These are phyloP conservation scores for Drosophila paramelanica DNA, from an alignment of 2,888 invertebrate species.

Conservation along the genomic window DNA sequence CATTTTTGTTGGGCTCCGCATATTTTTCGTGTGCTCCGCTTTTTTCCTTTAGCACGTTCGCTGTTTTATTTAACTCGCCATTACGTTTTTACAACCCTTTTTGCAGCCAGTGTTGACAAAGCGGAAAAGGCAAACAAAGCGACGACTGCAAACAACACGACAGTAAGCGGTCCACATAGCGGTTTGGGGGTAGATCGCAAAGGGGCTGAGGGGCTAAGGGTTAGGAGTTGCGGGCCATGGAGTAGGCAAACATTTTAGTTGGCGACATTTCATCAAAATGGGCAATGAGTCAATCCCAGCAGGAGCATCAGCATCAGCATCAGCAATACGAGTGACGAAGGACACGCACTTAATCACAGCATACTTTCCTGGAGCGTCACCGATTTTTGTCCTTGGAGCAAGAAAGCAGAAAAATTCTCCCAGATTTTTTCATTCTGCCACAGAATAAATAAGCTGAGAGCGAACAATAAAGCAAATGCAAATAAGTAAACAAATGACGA, in stretches of 20 bases:
- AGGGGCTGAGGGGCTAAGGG: not conserved
- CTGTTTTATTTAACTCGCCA: slow-evolving; percentile 80
- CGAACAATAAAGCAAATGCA: slow-evolving; percentile 60
- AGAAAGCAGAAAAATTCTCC: not conserved
- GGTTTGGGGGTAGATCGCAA: too few relatives aligned
- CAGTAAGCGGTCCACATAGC: slow-evolving; percentile 21
- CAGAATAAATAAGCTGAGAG: slow-evolving; percentile 56
- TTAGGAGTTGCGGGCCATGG: not conserved
- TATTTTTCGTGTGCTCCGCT: slow-evolving; percentile 50
- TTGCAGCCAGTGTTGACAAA: slow-evolving; percentile 68
- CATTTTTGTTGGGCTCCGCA: slow-evolving; percentile 60
- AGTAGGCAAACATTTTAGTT: slow-evolving; percentile 64
- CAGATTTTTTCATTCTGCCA: slow-evolving; percentile 38
- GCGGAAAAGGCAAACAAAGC: slow-evolving; percentile 77
- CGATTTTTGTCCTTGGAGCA: slow-evolving; percentile 46
- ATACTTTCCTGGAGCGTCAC: slow-evolving; percentile 46
- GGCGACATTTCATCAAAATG: slow-evolving; percentile 76
- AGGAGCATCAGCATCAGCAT: slow-evolving; percentile 8
- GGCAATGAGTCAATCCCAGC: slow-evolving; percentile 70
- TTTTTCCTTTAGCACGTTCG: slow-evolving; percentile 63
- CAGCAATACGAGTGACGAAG: slow-evolving; percentile 19
- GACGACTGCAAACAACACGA: slow-evolving; percentile 67
- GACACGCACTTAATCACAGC: slow-evolving; percentile 76
- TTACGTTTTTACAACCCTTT: slow-evolving; percentile 80
- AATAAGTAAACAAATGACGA: slow-evolving; percentile 60